A percentile compares a stretch with the other conserved stretches of the same genome.
Conservation (phyloP, 2,888 invertebrate genomes). For the Xestoiulus laeticollis region DNA sequence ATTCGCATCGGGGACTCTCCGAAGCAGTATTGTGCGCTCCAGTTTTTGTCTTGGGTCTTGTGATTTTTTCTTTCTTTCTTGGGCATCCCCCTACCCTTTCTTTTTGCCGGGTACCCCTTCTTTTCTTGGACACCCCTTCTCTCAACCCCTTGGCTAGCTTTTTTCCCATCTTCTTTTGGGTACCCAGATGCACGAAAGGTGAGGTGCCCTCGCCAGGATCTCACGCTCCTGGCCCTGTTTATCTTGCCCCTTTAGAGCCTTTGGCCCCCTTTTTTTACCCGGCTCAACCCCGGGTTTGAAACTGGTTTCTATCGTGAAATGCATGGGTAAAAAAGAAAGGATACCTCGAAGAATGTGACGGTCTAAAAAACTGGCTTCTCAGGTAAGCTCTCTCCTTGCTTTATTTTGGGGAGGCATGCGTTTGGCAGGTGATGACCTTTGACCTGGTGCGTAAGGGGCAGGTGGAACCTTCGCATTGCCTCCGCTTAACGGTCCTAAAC, state of each 20-base stretch:
- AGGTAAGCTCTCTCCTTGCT: conserved; percentile 18
- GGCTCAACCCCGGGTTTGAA: not conserved
- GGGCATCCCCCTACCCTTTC: conserved; percentile 36
- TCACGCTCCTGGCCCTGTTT: conserved; percentile 30
- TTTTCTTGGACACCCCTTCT: conserved; percentile 9
- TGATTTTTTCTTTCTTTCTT: not conserved
- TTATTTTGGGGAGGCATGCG: conserved; percentile 14
- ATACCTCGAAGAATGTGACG: not conserved
- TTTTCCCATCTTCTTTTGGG: not conserved
- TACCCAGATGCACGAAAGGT: not conserved
- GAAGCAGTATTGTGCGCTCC: not conserved
- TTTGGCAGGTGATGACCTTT: conserved; percentile 28
- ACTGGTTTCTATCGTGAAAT: not conserved
- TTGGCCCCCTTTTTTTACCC: not conserved
- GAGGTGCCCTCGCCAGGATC: not conserved
- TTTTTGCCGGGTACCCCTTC: conserved; percentile 1
- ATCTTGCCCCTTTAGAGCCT: conserved; percentile 29
- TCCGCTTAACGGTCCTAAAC: not conserved
- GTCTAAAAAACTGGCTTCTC: conserved; percentile 6
- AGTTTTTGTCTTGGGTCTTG: conserved; percentile 17
- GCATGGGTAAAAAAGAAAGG: conserved; percentile 2
- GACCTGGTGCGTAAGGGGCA: not conserved
- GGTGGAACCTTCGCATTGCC: not conserved
- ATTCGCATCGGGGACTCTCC: conserved; percentile 24
- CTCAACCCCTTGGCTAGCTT: conserved; percentile 34